Conservation (phyloP, 2,797 vertebrate species). For the Orestias chungarensis region DNA sequence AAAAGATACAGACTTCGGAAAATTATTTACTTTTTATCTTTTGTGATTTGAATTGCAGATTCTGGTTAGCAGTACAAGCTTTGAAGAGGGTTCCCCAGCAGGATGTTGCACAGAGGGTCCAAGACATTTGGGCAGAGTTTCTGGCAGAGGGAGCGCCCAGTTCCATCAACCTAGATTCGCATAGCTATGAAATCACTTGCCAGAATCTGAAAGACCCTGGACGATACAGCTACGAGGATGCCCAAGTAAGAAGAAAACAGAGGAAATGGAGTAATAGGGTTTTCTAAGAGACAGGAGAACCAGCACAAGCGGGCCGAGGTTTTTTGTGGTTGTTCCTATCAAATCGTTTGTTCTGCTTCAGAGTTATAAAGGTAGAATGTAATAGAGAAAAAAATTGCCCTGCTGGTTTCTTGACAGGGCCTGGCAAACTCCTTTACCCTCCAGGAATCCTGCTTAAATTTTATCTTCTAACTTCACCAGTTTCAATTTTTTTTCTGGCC, state of each 20-base stretch:
- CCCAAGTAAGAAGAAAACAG: conserved; percentile 83
- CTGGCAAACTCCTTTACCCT: conserved; percentile 11
- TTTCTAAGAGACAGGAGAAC: conserved; percentile 23
- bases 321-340: conserved; percentile 18
- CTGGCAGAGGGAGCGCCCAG: conserved; percentile 94
- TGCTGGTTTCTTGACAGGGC: conserved; percentile 11
- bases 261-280: background rate
- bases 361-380: conserved; percentile 6
- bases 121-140: conserved; percentile 98
- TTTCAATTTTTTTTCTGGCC: background rate
- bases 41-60: conserved; percentile 74
- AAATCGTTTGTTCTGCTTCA: conserved; percentile 17
- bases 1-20: background rate
- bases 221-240: conserved; percentile 95
- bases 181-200: conserved; percentile 96
- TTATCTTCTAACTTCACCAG: background rate
- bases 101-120: conserved; percentile 88
- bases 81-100: conserved; percentile 93
- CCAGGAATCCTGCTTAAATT: conserved; percentile 14
- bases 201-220: conserved; percentile 97
- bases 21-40: background rate
- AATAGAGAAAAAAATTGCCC: conserved; percentile 14
- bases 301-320: background rate
- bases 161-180: conserved; percentile 97
- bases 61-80: conserved; percentile 97